These are phyloP conservation scores for Argyrosomus regius DNA, from an alignment of 2,797 vertebrate species.

Conservation along the genomic window DNA sequence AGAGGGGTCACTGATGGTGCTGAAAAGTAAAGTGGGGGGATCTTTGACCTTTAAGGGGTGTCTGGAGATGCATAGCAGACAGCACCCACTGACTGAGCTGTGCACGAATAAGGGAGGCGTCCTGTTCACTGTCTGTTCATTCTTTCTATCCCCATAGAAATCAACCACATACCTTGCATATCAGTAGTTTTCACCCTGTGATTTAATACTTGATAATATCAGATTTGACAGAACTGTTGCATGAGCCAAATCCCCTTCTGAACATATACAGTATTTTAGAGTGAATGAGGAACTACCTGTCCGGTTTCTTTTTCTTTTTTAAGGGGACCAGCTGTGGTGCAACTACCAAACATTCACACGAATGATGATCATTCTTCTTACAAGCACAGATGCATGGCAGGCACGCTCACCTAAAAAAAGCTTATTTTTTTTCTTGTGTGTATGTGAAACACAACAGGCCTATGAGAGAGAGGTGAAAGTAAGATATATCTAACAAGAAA, in stretches of 20 bases:
- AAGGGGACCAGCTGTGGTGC: slow-evolving; percentile 16
- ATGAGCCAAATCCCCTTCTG: slow-evolving; percentile 12
- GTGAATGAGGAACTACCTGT: slow-evolving; percentile 21
- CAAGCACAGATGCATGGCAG: not conserved
- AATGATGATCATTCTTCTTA: slow-evolving; percentile 2
- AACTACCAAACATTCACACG: slow-evolving; percentile 16
- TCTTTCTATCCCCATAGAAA: slow-evolving; percentile 37
- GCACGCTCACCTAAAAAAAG: not conserved
- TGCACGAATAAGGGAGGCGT: slow-evolving; percentile 24
- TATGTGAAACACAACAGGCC: not conserved
- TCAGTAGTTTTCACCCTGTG: slow-evolving; percentile 30
- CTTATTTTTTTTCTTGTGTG: not conserved
- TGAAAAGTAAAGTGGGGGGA: slow-evolving; percentile 48
- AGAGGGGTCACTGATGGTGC: slow-evolving; percentile 41
- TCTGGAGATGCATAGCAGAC: slow-evolving; percentile 65
- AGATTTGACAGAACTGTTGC: slow-evolving; percentile 33
- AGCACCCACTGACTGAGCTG: slow-evolving; percentile 23
- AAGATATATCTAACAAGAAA: not conserved
- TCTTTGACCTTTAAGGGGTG: slow-evolving; percentile 65
- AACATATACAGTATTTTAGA: slow-evolving; percentile 16
- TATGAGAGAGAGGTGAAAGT: not conserved
- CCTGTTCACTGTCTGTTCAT: slow-evolving; percentile 30
- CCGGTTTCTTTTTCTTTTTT: not conserved
- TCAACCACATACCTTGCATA: slow-evolving; percentile 37
- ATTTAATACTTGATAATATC: slow-evolving; percentile 47